Conservation (phyloP, 2,888 invertebrate genomes). For the Apamea monoglypha region DNA sequence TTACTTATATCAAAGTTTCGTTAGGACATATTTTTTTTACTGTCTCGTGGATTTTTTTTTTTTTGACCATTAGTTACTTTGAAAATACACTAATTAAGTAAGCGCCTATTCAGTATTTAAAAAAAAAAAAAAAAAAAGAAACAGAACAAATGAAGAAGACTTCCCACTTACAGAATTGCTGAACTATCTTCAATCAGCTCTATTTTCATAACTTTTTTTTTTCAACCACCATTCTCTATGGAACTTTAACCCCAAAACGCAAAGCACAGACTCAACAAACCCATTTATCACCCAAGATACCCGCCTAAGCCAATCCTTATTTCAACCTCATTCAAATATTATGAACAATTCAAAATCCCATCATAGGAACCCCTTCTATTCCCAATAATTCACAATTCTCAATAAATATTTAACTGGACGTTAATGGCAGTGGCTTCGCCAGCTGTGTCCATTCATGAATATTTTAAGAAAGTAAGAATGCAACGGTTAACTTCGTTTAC, state of each 20-base stretch:
- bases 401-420: constrained; percentile 53
- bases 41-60: neutral
- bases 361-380: constrained; percentile 19
- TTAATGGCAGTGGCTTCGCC: constrained; percentile 45
- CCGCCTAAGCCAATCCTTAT: neutral
- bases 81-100: neutral
- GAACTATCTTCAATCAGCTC: neutral
- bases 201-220: neutral
- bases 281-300: neutral
- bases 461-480: constrained; percentile 66
- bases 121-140: too few relatives aligned
- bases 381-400: constrained; percentile 51
- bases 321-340: constrained; percentile 33
- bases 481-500: constrained; percentile 49
- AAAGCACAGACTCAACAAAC: neutral
- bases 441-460: constrained; percentile 66
- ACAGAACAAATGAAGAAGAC: neutral
- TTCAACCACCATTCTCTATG: neutral
- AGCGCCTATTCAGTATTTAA: neutral
- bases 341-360: constrained; percentile 49
- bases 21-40: neutral
- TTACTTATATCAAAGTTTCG: neutral
- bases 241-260: neutral
- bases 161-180: neutral
- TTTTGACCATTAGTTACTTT: neutral